Conservation (phyloP, 2,113 vertebrate genomes). For the Mormyrus lacerda region DNA sequence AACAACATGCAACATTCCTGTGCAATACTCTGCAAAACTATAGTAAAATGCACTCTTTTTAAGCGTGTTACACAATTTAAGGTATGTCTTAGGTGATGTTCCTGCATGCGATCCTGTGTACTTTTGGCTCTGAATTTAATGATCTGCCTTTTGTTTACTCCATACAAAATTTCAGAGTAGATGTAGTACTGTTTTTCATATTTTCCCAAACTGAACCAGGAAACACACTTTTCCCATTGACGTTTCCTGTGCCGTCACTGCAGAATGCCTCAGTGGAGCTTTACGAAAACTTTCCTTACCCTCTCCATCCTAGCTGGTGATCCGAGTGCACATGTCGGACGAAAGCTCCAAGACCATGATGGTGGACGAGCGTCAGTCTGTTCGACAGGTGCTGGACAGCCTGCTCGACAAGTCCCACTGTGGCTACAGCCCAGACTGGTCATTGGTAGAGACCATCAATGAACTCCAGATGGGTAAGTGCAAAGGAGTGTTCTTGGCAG, state of each 20-base stretch:
- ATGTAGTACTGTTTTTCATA: background rate
- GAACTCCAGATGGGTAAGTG: slow-evolving; percentile 94
- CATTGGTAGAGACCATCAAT: slow-evolving; percentile 86
- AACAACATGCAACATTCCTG: background rate
- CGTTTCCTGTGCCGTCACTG: background rate
- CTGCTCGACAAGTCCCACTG: slow-evolving; percentile 97
- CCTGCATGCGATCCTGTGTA: background rate
- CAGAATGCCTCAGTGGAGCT: background rate
- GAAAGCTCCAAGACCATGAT: slow-evolving; percentile 99
- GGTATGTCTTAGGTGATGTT: background rate
- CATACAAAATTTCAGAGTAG: background rate
- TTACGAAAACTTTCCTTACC: background rate
- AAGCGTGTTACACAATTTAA: background rate
- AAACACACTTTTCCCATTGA: background rate
- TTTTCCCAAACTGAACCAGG: background rate
- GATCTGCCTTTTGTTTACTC: background rate
- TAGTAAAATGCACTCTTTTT: background rate
- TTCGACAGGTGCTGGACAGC: slow-evolving; percentile 93
- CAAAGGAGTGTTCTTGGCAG: background rate
- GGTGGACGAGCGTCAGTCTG: slow-evolving; percentile 95
- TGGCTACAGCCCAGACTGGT: slow-evolving; percentile 92
- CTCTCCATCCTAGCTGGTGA: slow-evolving; percentile 73
- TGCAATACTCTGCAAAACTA: background rate
- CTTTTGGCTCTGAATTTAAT: background rate
- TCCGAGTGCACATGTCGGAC: slow-evolving; percentile 95